Conservation (phyloP, 2,888 invertebrate species). For the Calliopum simillimum region DNA sequence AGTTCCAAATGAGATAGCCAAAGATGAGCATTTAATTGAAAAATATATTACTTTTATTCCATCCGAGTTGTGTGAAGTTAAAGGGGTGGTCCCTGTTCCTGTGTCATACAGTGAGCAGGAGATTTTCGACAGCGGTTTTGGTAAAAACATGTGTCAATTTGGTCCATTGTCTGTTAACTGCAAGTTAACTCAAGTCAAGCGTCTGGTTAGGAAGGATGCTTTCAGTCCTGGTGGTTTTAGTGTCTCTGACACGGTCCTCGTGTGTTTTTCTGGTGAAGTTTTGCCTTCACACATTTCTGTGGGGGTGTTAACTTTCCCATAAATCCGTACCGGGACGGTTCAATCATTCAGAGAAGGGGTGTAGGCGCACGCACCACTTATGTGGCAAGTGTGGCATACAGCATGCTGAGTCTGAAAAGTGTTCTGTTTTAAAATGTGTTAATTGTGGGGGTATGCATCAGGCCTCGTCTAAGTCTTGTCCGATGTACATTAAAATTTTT, state of each 20-base stretch:
- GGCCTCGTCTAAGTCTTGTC: too few relatives aligned
- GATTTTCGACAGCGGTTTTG: not conserved
- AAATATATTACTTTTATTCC: conserved; percentile 6
- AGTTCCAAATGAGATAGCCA: conserved; percentile 10
- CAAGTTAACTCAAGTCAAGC: not conserved
- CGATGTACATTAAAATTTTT: too few relatives aligned
- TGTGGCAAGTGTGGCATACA: not conserved
- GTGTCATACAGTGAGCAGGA: too few relatives aligned
- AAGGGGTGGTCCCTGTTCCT: too few relatives aligned
- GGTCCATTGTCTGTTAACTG: not conserved
- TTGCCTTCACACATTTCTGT: conserved; percentile 8
- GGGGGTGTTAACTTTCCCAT: conserved; percentile 15
- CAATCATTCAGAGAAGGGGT: not conserved
- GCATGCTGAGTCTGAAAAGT: not conserved
- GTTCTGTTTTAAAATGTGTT: too few relatives aligned
- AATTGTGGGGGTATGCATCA: too few relatives aligned
- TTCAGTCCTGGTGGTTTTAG: not conserved
- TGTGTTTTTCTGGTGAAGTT: conserved; percentile 10
- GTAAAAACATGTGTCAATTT: not conserved
- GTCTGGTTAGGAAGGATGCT: not conserved
- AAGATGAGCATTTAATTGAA: not conserved
- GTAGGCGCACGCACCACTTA: not conserved
- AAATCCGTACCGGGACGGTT: not conserved
- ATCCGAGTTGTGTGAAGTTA: too few relatives aligned
- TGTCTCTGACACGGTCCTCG: not conserved